Percentiles rank a stretch among this genome's conserved stretches.
phyloP scores from a whole-genome alignment of 1,140 invertebrate genomes.

The Eurytemora carolleeae region DNA sequence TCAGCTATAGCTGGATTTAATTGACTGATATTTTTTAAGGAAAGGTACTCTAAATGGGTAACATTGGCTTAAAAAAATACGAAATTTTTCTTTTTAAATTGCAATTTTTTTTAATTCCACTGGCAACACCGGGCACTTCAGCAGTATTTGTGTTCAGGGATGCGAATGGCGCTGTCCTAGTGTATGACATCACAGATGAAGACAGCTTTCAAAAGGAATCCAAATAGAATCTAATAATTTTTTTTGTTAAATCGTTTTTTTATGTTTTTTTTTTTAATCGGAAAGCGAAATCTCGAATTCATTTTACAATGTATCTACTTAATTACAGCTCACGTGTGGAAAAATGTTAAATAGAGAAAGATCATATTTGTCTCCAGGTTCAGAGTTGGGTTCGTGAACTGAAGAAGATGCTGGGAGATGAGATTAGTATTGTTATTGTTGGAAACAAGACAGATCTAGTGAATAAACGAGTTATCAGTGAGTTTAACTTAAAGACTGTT shows the following conservation, averaged over 20 bases:
- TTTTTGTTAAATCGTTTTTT: background rate
- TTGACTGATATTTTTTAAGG: background rate
- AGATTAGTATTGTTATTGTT: slow-evolving; percentile 76
- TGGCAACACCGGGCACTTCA: too few relatives aligned
- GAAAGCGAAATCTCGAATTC: too few relatives aligned
- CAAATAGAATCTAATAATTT: slow-evolving; percentile 5
- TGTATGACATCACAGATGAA: slow-evolving; percentile 95
- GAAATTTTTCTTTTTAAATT: background rate
- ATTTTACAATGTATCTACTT: too few relatives aligned
- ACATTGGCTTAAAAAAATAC: background rate
- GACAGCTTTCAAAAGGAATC: slow-evolving; percentile 86
- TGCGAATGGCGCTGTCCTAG: slow-evolving; percentile 88
- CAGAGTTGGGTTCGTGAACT: slow-evolving; percentile 98
- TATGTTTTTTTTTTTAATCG: too few relatives aligned
- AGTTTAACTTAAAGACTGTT: too few relatives aligned
- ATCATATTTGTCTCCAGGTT: slow-evolving; percentile 37
- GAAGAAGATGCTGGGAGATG: slow-evolving; percentile 79
- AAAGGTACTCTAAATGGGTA: background rate
- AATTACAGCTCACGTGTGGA: too few relatives aligned
- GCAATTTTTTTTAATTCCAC: background rate
- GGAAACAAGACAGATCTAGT: slow-evolving; percentile 96
- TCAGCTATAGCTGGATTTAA: too few relatives aligned
- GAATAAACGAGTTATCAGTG: slow-evolving; percentile 57
- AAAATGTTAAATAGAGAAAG: background rate
- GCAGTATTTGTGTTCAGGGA: too few relatives aligned